Conservation (phyloP, 2,888 invertebrate genomes). For the Kuschelorhynchus macadamiae region DNA sequence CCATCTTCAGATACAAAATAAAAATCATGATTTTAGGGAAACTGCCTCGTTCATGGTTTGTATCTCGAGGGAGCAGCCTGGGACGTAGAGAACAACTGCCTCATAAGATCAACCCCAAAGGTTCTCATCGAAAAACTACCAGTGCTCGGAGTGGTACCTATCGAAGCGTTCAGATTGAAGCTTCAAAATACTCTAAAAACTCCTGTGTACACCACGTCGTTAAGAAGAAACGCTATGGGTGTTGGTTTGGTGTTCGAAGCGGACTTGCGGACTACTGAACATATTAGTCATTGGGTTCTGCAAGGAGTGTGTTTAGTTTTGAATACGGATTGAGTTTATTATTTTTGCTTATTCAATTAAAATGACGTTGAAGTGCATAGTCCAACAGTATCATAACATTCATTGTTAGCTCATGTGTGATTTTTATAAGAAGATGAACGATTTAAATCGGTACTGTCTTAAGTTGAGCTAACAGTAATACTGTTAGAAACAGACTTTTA, state of each 20-base stretch:
- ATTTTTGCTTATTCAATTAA: no score
- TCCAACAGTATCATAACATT: no score
- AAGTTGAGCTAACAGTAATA: not conserved
- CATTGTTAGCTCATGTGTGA: no score
- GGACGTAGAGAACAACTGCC: conserved; percentile 79
- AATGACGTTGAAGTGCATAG: no score
- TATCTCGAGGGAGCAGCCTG: conserved; percentile 92
- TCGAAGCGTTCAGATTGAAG: conserved; percentile 86
- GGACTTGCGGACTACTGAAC: conserved; percentile 85
- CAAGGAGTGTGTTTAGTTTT: conserved; percentile 91
- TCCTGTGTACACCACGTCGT: conserved; percentile 92
- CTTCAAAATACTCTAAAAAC: conserved; percentile 89
- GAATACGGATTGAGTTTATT: conserved; percentile 79
- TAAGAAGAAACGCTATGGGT: conserved; percentile 91
- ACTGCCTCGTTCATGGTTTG: conserved; percentile 82
- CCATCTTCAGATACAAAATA: no score
- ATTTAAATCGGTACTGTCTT: no score
- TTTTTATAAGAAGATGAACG: no score
- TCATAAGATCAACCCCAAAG: conserved; percentile 85
- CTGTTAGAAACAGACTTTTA: not conserved
- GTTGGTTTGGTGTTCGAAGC: conserved; percentile 93
- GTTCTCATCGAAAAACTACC: conserved; percentile 88
- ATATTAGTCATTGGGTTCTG: conserved; percentile 90
- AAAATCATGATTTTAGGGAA: conserved; percentile 80
- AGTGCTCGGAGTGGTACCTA: conserved; percentile 87